Percentiles rank a stretch among this genome's conserved stretches.
Conservation (phyloP, 1,140 invertebrate species). For the Heliconius nattereri region DNA sequence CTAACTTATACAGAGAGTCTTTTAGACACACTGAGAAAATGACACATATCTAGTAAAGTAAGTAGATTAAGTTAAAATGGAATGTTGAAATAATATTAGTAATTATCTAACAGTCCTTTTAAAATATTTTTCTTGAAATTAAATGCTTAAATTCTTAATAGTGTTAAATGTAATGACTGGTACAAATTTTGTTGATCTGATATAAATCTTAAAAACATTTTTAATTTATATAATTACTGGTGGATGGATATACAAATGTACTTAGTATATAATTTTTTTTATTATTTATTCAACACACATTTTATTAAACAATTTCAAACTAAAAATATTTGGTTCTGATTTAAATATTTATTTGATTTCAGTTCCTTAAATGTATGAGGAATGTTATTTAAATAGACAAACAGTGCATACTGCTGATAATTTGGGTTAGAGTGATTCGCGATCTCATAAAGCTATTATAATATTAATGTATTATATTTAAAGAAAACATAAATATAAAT, state of each 20-base stretch:
- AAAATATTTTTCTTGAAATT: not conserved
- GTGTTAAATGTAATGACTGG: not conserved
- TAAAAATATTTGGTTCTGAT: not conserved
- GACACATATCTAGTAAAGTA: not conserved
- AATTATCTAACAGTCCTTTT: slow-evolving; percentile 10
- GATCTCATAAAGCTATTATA: slow-evolving; percentile 11
- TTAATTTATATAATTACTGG: not conserved
- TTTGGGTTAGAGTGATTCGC: not conserved
- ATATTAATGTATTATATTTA: not conserved
- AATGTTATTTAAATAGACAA: slow-evolving; percentile 13
- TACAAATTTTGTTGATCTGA: not conserved
- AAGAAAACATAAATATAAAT: slow-evolving; percentile 7
- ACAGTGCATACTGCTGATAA: slow-evolving; percentile 3
- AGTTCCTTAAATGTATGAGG: slow-evolving; percentile 8
- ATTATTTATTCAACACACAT: not conserved
- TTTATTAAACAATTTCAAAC: not conserved
- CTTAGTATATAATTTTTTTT: too few species aligned
- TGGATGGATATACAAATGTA: too few species aligned
- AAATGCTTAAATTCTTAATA: not conserved
- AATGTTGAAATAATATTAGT: slow-evolving; percentile 24
- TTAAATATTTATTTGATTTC: not conserved
- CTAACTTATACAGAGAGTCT: slow-evolving; percentile 61
- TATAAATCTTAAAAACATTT: not conserved
- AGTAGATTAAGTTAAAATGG: slow-evolving; percentile 20
- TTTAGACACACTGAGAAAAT: slow-evolving; percentile 60